Conservation (phyloP, 2,113 vertebrate genomes). For the Melierax canorus region DNA sequence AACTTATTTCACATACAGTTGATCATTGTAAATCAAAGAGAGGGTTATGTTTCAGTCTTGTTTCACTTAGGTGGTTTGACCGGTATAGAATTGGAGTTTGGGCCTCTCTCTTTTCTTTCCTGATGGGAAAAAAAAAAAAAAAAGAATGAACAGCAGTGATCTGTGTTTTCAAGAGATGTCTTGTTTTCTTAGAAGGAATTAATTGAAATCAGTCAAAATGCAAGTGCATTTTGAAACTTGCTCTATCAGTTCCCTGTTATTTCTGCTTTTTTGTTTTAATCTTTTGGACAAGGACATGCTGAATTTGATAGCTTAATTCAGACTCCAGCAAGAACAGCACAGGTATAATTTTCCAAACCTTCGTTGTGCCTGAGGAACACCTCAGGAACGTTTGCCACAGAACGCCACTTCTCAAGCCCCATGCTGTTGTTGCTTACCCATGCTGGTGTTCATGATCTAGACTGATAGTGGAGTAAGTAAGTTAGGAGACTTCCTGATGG, state of each 20-base stretch:
- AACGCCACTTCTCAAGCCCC: not conserved
- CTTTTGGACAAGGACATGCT: not conserved
- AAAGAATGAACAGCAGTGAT: not conserved
- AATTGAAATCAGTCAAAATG: not conserved
- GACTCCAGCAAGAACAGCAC: not conserved
- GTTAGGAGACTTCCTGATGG: not conserved
- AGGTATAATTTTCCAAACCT: not conserved
- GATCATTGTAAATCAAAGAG: not conserved
- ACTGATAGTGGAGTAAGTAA: not conserved
- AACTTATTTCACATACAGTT: not conserved
- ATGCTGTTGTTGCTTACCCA: fast-evolving
- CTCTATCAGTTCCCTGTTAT: not conserved
- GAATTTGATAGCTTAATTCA: not conserved
- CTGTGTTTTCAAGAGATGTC: not conserved
- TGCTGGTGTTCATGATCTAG: fast-evolving
- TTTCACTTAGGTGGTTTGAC: not conserved
- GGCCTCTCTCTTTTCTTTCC: not conserved
- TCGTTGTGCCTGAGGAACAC: not conserved
- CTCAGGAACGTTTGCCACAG: not conserved
- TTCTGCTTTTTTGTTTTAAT: not conserved
- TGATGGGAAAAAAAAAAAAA: not conserved
- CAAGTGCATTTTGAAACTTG: not conserved
- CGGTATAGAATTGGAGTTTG: not conserved
- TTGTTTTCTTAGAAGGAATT: not conserved
- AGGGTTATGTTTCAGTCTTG: not conserved